Conservation (phyloP, 2,113 vertebrate genomes). For the Lycaon pictus region DNA sequence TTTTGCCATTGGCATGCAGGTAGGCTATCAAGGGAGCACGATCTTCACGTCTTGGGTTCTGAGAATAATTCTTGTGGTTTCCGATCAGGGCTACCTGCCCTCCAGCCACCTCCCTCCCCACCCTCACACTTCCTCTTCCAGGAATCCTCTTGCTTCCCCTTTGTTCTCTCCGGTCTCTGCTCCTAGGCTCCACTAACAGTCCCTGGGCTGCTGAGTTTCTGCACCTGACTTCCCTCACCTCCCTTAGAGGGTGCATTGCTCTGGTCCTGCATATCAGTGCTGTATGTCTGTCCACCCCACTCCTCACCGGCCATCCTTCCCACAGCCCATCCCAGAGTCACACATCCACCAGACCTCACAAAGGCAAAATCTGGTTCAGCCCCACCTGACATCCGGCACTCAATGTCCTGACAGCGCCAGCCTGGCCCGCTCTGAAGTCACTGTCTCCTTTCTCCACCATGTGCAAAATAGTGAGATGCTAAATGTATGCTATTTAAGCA, state of each 20-base stretch:
- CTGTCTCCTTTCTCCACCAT: background rate
- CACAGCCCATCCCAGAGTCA: background rate
- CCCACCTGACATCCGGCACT: background rate
- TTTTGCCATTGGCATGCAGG: background rate
- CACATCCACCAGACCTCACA: background rate
- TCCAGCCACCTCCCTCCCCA: too few relatives aligned
- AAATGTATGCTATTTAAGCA: background rate
- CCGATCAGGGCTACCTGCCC: background rate
- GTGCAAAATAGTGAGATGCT: background rate
- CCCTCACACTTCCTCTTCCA: background rate
- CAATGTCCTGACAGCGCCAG: background rate
- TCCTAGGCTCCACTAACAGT: too few relatives aligned
- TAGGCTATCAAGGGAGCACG: too few relatives aligned
- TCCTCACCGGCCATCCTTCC: background rate
- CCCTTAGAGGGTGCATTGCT: background rate
- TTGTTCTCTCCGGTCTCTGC: background rate
- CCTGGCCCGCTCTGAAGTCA: background rate
- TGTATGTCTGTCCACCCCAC: too few relatives aligned
- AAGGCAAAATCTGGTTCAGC: background rate
- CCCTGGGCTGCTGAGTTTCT: background rate
- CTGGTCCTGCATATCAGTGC: background rate
- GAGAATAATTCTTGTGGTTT: background rate
- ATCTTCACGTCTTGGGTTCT: background rate
- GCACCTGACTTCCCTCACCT: background rate
- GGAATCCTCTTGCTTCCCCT: background rate